Conservation (phyloP, 2,113 vertebrate genomes). For the Xiphophorus maculatus region DNA sequence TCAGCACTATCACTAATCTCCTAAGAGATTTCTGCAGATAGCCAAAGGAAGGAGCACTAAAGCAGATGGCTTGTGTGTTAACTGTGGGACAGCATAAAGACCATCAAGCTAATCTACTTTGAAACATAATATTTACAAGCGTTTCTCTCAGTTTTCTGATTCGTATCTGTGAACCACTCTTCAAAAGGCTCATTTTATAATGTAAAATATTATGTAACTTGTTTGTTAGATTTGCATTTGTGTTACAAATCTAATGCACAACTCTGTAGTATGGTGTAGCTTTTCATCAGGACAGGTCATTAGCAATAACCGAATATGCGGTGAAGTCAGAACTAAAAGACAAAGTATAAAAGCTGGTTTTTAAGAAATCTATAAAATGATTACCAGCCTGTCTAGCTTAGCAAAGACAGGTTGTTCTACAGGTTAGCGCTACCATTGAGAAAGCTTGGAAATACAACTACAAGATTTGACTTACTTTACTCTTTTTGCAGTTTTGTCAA, state of each 20-base stretch:
- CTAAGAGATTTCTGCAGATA: neutral
- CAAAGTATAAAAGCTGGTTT: no score
- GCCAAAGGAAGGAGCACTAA: neutral
- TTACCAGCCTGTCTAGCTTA: no score
- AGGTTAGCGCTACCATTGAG: no score
- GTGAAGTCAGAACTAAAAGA: no score
- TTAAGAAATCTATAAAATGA: no score
- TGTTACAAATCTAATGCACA: no score
- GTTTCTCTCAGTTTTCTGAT: neutral
- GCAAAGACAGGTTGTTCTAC: neutral
- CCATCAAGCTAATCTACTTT: neutral
- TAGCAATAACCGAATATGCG: neutral
- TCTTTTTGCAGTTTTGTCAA: neutral
- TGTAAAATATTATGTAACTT: no score
- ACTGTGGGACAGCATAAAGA: neutral
- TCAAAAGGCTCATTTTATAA: neutral
- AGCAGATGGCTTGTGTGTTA: slow-evolving; percentile 1
- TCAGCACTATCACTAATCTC: slow-evolving; percentile 1
- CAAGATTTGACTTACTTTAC: neutral
- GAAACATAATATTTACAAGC: neutral
- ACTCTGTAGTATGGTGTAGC: no score
- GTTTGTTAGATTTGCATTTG: no score
- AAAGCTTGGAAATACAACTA: neutral
- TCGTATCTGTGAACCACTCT: neutral
- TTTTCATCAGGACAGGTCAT: no score